Evolutionary conservation across 2,888 invertebrate species (phyloP).

Genomic region (Catocala nupta): DNA sequence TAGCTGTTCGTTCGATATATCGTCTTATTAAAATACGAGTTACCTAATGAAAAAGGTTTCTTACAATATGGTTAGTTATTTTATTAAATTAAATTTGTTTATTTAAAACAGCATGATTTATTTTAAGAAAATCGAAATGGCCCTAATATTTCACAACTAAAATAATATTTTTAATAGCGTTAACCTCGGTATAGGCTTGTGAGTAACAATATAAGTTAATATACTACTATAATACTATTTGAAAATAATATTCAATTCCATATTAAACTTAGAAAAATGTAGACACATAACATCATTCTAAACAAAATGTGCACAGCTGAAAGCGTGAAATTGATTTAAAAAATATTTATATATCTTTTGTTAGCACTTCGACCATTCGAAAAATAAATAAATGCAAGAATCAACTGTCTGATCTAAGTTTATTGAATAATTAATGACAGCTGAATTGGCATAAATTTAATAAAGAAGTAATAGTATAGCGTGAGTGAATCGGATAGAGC

Average conservation of each 20-base stretch:
- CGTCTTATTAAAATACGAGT: background rate
- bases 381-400: slow-evolving; percentile 5
- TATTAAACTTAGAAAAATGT: background rate
- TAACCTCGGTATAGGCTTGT: too few relatives aligned
- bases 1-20: slow-evolving; percentile 8
- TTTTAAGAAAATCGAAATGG: too few relatives aligned
- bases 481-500: slow-evolving; percentile 64
- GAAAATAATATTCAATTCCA: background rate
- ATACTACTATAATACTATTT: too few relatives aligned
- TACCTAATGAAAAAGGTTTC: too few relatives aligned
- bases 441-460: slow-evolving; percentile 43
- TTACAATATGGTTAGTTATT: too few relatives aligned
- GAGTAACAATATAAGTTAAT: too few relatives aligned
- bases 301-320: background rate
- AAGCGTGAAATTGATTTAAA: slow-evolving; percentile 1
- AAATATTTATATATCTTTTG: background rate
- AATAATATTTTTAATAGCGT: too few relatives aligned
- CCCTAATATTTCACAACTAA: too few relatives aligned
- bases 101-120: too few relatives aligned
- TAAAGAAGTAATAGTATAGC: slow-evolving; percentile 57
- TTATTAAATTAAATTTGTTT: too few relatives aligned
- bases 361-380: background rate
- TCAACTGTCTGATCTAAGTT: slow-evolving; percentile 3
- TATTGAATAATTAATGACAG: slow-evolving; percentile 27
- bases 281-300: background rate